Evolutionary conservation across 1,140 invertebrate species (phyloP).

Genomic region (Euglossa dilemma): DNA sequence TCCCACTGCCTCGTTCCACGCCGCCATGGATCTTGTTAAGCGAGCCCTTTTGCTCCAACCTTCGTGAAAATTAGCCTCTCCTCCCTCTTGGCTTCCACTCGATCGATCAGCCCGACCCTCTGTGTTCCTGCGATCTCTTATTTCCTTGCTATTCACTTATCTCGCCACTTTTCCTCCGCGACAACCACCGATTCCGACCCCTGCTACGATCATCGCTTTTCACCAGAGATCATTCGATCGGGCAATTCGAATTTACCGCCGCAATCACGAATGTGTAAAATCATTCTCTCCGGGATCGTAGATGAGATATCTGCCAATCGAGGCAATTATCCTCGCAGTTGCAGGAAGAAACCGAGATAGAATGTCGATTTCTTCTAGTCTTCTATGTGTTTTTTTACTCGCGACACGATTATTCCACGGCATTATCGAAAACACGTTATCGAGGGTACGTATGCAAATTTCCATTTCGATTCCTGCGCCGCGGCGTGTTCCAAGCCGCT

Average conservation of each 20-base stretch:
- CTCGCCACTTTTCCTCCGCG: neutral
- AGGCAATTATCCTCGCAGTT: neutral
- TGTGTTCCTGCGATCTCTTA: slow-evolving; percentile 1
- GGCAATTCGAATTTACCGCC: neutral
- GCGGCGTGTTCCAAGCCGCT: neutral
- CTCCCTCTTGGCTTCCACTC: neutral
- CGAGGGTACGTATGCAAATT: too few relatives aligned
- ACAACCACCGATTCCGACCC: neutral
- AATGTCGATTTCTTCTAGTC: neutral
- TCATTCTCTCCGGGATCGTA: neutral
- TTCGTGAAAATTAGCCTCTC: slow-evolving; percentile 7
- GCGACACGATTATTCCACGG: too few relatives aligned
- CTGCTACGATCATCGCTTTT: neutral
- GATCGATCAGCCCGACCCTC: slow-evolving; percentile 6
- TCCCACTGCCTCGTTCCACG: too few relatives aligned
- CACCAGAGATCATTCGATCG: neutral
- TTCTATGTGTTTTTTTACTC: too few relatives aligned
- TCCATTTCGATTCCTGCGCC: too few relatives aligned
- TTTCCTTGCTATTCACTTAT: slow-evolving; percentile 16
- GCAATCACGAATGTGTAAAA: too few relatives aligned
- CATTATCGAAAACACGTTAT: too few relatives aligned
- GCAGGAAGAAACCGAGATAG: neutral
- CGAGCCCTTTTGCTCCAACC: too few relatives aligned
- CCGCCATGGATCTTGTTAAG: slow-evolving; percentile 10
- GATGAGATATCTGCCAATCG: neutral